These are phyloP conservation scores for Diorhabda sublineata DNA, from an alignment of 1,140 invertebrate species.

Conservation along the genomic window DNA sequence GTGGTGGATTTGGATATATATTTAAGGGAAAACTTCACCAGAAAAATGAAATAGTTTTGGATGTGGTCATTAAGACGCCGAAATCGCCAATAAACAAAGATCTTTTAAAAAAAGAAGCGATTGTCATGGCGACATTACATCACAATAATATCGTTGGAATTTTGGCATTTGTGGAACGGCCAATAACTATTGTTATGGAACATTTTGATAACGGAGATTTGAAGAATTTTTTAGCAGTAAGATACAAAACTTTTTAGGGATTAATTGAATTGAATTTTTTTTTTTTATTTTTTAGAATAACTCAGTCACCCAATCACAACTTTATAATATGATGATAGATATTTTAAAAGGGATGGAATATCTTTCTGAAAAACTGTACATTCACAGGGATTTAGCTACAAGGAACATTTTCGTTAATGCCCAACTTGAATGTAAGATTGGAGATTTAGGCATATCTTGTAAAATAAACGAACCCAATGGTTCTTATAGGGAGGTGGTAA, in stretches of 20 bases:
- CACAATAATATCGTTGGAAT: conserved; percentile 15
- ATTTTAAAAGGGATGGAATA: conserved; percentile 11
- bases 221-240: neutral
- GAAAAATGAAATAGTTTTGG: neutral
- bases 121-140: neutral
- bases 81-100: neutral
- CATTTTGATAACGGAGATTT: neutral
- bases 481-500: conserved; percentile 1
- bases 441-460: conserved; percentile 3
- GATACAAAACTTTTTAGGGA: neutral
- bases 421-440: conserved; percentile 14
- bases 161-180: neutral
- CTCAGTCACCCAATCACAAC: neutral
- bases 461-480: conserved; percentile 2
- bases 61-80: neutral
- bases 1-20: neutral
- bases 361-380: neutral
- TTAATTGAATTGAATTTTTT: too few relatives aligned
- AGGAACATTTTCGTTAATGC: conserved; percentile 11
- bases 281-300: neutral
- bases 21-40: neutral
- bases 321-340: neutral
- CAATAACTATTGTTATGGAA: neutral
- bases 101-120: conserved; percentile 1
- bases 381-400: conserved; percentile 6